Evolutionary conservation across 2,888 invertebrate genomes (phyloP), one percentile per base, ranked within the genome.

Genomic region (Synergus itoensis): DNA sequence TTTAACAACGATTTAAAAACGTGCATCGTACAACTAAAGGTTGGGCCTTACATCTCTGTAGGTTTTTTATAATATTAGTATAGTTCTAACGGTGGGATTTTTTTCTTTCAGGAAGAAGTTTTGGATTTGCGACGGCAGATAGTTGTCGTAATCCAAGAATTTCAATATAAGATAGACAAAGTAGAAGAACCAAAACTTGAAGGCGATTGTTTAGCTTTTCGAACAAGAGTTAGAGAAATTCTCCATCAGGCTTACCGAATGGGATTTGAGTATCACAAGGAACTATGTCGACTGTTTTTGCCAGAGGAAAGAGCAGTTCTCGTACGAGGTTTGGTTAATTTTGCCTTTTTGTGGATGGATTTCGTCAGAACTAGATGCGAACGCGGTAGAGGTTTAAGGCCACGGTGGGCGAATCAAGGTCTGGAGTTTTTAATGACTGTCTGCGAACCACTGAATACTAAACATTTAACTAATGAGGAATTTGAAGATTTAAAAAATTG

Each of bases 381-480:
- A 89, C 93, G 96, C 0, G 97, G 97, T 0, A 93, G 97, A 7
- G 97, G 97, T 0, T 93, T 96, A 85, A 92, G 97, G 36, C 97
- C 97, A 0, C 93, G 98, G 89, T 98, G 98, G 98, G 98, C 98
- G 4, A 95, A 95, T 89, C 97, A 97, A 90, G 98, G 98, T 0
- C 91, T 98, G 77, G 98, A 98, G 88, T 98, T 97, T 91, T 93
- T 98, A 1, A 95, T 96, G 92, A 94, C 96, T 63, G 96, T 97
- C 0, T 97, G 97, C 89, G 97, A 98, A 88, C 97, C 98, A 0
- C 94, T 95, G 84, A 96, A 97, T 87, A 96, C 98, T 0, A 95
- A 95, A 84, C 95, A 95, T 90, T 93, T 98, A 65, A 94, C 94
- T 28, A 96, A 97, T 63, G 93, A 94, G 40, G 96, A 97, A 88